Evolutionary conservation across 2,113 vertebrate species (phyloP), one percentile per base, ranked within the genome.

Genomic region (Falco punctatus): DNA sequence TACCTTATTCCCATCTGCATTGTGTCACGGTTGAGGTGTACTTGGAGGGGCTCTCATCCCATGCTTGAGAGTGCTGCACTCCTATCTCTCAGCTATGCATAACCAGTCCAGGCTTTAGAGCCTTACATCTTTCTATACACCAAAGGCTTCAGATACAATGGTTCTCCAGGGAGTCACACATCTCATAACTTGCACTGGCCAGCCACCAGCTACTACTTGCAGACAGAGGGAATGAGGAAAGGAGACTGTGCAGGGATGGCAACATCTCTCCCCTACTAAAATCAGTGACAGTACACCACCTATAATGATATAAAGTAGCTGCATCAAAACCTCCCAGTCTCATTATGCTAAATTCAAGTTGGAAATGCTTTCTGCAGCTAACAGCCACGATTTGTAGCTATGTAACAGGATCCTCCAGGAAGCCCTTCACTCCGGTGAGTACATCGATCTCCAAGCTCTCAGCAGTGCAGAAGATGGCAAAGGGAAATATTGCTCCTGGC

Each of bases 221-320:
- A 75, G 35, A n/a, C 8, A 13, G 2, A 51, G 24, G 4, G 42
- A 55, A 42, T 28, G 21, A 80, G 54, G 24, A 65, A 58, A 94
- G 35, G 10, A 55, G 11, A 26, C 5, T 21, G 8, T 2, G 15
- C 15, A 28, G 55, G 10, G 19, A 33, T 24, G 17, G 15, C 17
- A 90, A 5, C 48, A 27, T 35, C 14, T 20, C 7, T 21, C 4
- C 5, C 27, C 21, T 19, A 3, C 22, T 26, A n/a, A 75, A 67
- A 46, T 46, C 48, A 17, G 9, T 30, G 57, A 35, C n/a, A 5
- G 5, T 15, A 3, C 0, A 3, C 48, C 55, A 74, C 8, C 9
- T 72, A 19, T 14, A n/a, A 49, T 9, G 27, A 3, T 2, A 59
- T 7, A 38, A 19, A 32, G 32, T 16, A 28, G 13, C 28, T 38